phyloP scores from a whole-genome alignment of 2,113 vertebrate species.

The Austrofundulus limnaeus region DNA sequence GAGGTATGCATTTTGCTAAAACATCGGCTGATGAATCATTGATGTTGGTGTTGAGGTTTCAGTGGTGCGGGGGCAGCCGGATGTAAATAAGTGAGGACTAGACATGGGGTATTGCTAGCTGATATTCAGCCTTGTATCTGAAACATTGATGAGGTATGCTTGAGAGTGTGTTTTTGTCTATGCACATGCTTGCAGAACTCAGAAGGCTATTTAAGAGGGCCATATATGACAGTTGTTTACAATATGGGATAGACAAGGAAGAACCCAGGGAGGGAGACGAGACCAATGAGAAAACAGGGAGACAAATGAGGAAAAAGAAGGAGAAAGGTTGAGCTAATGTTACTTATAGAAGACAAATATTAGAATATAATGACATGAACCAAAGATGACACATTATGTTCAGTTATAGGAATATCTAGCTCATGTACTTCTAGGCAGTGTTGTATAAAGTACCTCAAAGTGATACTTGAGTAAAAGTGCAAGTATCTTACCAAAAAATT shows the following conservation, averaged over 20 bases:
- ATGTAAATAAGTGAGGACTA: conserved; percentile 79
- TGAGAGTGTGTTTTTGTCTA: conserved; percentile 19
- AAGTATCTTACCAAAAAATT: too few relatives aligned
- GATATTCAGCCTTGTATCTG: conserved; percentile 69
- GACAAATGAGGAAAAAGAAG: conserved; percentile 11
- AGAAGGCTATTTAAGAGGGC: conserved; percentile 73
- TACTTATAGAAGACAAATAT: conserved; percentile 42
- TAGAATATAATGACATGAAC: conserved; percentile 31
- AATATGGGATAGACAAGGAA: conserved; percentile 59
- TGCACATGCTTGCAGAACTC: conserved; percentile 19
- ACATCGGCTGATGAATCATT: conserved; percentile 78
- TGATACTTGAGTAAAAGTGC: too few relatives aligned
- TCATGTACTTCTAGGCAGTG: background rate
- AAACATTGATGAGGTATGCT: conserved; percentile 76
- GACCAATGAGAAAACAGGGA: conserved; percentile 5
- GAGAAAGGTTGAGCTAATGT: conserved; percentile 31
- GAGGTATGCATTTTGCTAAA: conserved; percentile 75
- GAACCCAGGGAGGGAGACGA: conserved; percentile 23
- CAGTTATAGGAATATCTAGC: background rate
- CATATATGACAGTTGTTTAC: conserved; percentile 76
- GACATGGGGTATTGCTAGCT: conserved; percentile 64
- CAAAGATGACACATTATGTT: conserved; percentile 33
- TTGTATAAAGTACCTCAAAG: too few relatives aligned
- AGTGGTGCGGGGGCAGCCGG: conserved; percentile 71
- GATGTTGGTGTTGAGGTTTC: conserved; percentile 77